Conservation (phyloP, 2,113 vertebrate genomes). For the Casuarius casuarius region DNA sequence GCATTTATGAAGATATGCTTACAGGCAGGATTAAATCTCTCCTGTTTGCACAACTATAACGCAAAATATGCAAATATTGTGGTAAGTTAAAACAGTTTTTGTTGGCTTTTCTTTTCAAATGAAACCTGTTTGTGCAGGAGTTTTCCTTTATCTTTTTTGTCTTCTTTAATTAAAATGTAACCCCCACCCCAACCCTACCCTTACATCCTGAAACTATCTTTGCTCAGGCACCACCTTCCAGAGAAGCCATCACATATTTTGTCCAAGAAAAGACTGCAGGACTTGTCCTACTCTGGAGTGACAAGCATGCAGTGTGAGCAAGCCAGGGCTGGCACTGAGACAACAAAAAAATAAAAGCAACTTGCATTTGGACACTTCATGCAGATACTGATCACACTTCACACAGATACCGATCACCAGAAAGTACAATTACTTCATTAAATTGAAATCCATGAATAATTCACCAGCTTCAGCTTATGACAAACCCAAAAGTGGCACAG, state of each 20-base stretch:
- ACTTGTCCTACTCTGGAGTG: not conserved
- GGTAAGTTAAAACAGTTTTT: not conserved
- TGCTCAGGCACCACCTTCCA: not conserved
- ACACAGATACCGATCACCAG: constrained; percentile 31
- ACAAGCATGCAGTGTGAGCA: not conserved
- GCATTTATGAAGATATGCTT: constrained; percentile 17
- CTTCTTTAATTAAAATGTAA: not conserved
- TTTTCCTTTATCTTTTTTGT: not conserved
- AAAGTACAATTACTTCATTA: constrained; percentile 20
- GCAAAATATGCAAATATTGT: not conserved
- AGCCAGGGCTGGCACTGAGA: not conserved
- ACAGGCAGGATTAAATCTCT: constrained; percentile 13
- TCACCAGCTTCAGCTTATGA: constrained; percentile 46
- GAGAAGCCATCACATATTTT: not conserved
- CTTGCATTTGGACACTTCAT: constrained; percentile 4
- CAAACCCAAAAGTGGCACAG: constrained; percentile 33
- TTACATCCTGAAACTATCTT: not conserved
- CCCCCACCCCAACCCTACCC: not conserved
- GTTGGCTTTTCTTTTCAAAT: not conserved
- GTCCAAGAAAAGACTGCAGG: not conserved
- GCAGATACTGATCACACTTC: constrained; percentile 34
- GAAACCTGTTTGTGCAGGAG: not conserved
- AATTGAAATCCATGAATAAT: constrained; percentile 56
- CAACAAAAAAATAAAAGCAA: not conserved
- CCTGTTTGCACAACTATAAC: not conserved